Conservation (phyloP, 2,113 vertebrate genomes). For the Eubucco bourcierii region DNA sequence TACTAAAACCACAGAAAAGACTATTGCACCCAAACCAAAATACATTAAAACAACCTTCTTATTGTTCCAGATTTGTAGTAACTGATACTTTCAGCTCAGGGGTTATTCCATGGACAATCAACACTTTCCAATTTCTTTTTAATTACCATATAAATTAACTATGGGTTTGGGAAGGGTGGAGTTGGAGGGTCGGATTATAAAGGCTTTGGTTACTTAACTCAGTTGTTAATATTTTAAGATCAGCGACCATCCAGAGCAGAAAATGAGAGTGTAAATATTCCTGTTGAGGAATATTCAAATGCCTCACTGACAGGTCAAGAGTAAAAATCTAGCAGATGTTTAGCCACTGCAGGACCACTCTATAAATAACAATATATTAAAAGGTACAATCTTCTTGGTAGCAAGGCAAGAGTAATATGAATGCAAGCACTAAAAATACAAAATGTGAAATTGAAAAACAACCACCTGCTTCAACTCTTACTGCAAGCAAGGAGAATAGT, state of each 20-base stretch:
- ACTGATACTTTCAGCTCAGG: not conserved
- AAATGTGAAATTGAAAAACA: not conserved
- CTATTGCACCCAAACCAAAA: not conserved
- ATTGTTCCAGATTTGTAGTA: not conserved
- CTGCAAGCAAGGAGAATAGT: not conserved
- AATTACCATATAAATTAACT: slow-evolving; percentile 32
- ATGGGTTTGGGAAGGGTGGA: not conserved
- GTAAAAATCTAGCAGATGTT: not conserved
- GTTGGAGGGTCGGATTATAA: not conserved
- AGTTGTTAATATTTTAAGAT: not conserved
- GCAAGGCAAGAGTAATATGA: not conserved
- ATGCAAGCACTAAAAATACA: not conserved
- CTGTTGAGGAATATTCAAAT: not conserved
- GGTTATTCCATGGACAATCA: not conserved
- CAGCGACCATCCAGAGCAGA: not conserved
- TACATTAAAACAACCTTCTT: not conserved
- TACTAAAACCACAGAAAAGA: not conserved
- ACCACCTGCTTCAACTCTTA: accelerated
- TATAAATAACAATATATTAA: not conserved
- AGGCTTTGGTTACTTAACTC: not conserved
- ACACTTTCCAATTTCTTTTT: slow-evolving; percentile 23
- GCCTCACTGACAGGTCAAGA: not conserved
- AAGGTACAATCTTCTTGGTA: not conserved
- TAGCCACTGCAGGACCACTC: not conserved
- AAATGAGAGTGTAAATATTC: slow-evolving; percentile 4